Conservation (phyloP, 2,888 invertebrate genomes). For the Heliconius cydno region DNA sequence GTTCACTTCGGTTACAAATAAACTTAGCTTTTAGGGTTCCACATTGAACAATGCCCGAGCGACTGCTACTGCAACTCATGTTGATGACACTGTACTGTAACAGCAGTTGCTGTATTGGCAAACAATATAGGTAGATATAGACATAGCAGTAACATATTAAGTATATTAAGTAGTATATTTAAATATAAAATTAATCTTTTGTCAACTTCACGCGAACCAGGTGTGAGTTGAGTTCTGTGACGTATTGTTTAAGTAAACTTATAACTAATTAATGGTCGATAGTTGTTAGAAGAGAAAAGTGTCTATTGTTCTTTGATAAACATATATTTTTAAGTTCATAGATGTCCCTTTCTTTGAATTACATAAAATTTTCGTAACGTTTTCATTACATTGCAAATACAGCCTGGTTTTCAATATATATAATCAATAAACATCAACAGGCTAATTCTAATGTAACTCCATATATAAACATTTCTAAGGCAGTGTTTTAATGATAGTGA, state of each 20-base stretch:
- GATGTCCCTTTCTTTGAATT: not conserved
- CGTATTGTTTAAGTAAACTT: not conserved
- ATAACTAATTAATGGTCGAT: not conserved
- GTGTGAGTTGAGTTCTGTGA: slow-evolving; percentile 6
- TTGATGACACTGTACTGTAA: not conserved
- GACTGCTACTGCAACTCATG: not conserved
- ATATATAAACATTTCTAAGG: slow-evolving; percentile 60
- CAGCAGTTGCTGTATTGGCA: slow-evolving; percentile 7
- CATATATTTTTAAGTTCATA: not conserved
- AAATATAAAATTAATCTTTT: slow-evolving; percentile 8
- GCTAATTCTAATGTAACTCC: slow-evolving; percentile 54
- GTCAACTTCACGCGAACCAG: not conserved
- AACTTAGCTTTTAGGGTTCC: slow-evolving; percentile 31
- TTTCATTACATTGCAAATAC: not conserved
- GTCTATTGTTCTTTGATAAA: not conserved
- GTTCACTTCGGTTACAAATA: slow-evolving; percentile 41
- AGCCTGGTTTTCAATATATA: slow-evolving; percentile 40
- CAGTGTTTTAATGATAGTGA: slow-evolving; percentile 54
- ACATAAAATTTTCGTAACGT: not conserved
- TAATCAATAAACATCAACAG: slow-evolving; percentile 57
- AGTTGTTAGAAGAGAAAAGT: not conserved
- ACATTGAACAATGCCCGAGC: slow-evolving; percentile 32
- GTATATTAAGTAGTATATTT: slow-evolving; percentile 19
- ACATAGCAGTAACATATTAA: slow-evolving; percentile 21
- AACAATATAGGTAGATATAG: slow-evolving; percentile 13